Percentiles rank a stretch among this genome's conserved stretches.
Conservation (phyloP, 30 jellyfish, hydroid and myxozoan species). For the Kudoa iwatai region DNA sequence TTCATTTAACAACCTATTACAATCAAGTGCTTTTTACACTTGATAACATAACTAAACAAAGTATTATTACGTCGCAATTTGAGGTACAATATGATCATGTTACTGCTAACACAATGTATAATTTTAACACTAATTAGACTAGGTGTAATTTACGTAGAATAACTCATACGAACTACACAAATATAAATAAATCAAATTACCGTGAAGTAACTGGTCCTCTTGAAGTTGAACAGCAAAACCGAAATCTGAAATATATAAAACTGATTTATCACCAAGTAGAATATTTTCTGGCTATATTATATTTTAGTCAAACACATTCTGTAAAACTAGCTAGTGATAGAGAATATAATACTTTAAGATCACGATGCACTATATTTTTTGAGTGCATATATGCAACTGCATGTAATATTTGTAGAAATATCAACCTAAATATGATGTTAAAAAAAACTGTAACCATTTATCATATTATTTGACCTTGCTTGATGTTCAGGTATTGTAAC, state of each 20-base stretch:
- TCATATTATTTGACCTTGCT: slow-evolving; percentile 6
- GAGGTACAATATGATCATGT: no score
- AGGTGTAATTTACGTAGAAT: no score
- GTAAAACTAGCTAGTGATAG: no score
- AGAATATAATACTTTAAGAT: slow-evolving; percentile 9
- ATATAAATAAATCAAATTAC: no score
- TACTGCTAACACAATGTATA: no score
- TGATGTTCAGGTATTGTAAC: slow-evolving; percentile 32
- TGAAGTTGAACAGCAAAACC: slow-evolving; percentile 32
- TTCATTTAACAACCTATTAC: no score
- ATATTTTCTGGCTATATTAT: slow-evolving; percentile 41
- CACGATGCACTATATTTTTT: slow-evolving; percentile 21
- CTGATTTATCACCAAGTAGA: slow-evolving; percentile 12
- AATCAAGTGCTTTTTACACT: no score
- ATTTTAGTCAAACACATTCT: no score
- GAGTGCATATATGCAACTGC: slow-evolving; percentile 37
- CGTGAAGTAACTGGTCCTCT: slow-evolving; percentile 8
- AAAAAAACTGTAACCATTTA: neutral
- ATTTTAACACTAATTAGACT: no score
- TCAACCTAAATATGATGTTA: slow-evolving; percentile 4
- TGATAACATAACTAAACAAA: no score
- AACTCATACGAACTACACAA: no score
- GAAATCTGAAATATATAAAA: slow-evolving; percentile 28
- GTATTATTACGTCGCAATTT: no score
- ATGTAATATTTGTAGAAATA: slow-evolving; percentile 22